Evolutionary conservation across 2,113 vertebrate genomes (phyloP).

Genomic region (Pao palembangensis): DNA sequence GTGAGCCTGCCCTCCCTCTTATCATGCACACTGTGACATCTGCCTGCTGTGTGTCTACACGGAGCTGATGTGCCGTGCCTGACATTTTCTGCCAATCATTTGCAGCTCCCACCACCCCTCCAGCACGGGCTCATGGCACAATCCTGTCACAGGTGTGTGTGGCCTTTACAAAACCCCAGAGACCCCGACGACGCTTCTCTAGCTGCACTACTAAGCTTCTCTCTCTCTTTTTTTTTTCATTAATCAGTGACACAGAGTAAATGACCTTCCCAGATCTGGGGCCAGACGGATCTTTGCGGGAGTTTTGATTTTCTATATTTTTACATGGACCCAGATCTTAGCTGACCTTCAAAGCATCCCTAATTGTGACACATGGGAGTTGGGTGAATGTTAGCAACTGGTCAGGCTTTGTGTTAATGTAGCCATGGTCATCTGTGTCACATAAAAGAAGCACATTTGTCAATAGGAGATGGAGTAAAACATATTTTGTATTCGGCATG

Average conservation of each 20-base stretch:
- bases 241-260: conserved; percentile 15
- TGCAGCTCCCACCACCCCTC: neutral
- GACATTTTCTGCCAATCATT: conserved; percentile 68
- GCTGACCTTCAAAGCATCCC: conserved; percentile 59
- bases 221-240: neutral
- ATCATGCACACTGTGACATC: conserved; percentile 57
- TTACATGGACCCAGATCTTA: conserved; percentile 24
- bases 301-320: conserved; percentile 71
- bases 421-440: conserved; percentile 29
- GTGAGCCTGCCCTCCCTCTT: conserved; percentile 35
- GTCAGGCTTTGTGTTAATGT: conserved; percentile 28
- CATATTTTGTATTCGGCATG: conserved; percentile 41
- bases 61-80: conserved; percentile 35
- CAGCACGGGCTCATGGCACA: conserved; percentile 2
- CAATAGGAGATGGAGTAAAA: conserved; percentile 47
- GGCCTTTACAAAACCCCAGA: conserved; percentile 2
- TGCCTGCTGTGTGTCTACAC: conserved; percentile 54
- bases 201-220: conserved; percentile 13
- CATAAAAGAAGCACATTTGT: conserved; percentile 41
- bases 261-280: conserved; percentile 48
- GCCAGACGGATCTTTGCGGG: conserved; percentile 44
- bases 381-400: conserved; percentile 10
- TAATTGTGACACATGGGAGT: conserved; percentile 69
- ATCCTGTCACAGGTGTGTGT: conserved; percentile 51
- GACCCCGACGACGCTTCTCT: conserved; percentile 2